A percentile compares a stretch with the other conserved stretches of the same genome.
Conservation (phyloP, 2,113 vertebrate species). For the Phaetusa simplex region DNA sequence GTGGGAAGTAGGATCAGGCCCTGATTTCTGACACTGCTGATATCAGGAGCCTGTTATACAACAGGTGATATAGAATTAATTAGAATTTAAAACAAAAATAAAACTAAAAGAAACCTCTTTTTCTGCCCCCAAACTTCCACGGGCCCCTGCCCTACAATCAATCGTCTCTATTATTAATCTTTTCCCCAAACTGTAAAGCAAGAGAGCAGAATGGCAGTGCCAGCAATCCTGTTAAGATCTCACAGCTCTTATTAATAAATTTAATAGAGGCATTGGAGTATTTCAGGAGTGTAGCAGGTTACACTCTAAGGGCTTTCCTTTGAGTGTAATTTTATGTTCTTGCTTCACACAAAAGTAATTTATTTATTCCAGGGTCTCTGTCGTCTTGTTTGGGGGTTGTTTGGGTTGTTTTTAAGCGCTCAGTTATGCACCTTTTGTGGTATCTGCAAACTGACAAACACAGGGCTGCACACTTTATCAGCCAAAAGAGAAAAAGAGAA, state of each 20-base stretch:
- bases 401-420: neutral
- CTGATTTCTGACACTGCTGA: slow-evolving; percentile 39
- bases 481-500: slow-evolving; percentile 7
- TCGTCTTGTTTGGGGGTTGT: neutral
- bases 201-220: neutral
- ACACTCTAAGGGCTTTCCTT: slow-evolving; percentile 3
- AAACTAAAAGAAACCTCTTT: neutral
- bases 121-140: neutral
- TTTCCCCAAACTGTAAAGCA: neutral
- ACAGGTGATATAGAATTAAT: neutral
- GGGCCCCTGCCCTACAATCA: neutral
- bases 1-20: slow-evolving; percentile 31
- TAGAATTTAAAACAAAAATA: neutral
- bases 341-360: neutral
- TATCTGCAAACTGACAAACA: slow-evolving; percentile 29
- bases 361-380: slow-evolving; percentile 25
- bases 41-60: neutral
- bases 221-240: neutral
- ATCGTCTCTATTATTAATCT: neutral
- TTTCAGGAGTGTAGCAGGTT: neutral
- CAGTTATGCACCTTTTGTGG: neutral
- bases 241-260: slow-evolving; percentile 44
- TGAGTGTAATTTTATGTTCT: slow-evolving; percentile 19
- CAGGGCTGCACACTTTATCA: neutral
- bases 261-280: neutral